These are phyloP conservation scores for Andrena dorsata DNA, from an alignment of 2,888 invertebrate species.

Conservation along the genomic window DNA sequence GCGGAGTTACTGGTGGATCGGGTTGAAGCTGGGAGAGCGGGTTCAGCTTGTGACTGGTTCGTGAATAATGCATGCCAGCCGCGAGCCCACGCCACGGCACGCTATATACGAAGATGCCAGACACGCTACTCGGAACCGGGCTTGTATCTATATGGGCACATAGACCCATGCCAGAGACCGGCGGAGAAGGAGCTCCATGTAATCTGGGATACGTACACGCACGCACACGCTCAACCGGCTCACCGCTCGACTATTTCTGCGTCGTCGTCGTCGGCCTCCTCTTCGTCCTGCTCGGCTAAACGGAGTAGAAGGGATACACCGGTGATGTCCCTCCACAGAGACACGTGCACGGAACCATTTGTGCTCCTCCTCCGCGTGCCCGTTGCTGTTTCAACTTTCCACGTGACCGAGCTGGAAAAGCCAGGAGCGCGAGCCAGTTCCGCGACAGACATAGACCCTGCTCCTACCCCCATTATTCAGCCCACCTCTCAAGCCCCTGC, in stretches of 20 bases:
- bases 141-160: constrained; percentile 69
- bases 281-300: constrained; percentile 19
- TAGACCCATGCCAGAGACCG: constrained; percentile 16
- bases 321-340: constrained; percentile 32
- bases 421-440: constrained; percentile 64
- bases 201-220: not conserved
- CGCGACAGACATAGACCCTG: constrained; percentile 37
- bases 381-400: constrained; percentile 45
- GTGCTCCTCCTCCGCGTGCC: constrained; percentile 5
- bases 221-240: constrained; percentile 35
- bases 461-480: too few relatives aligned
- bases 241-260: constrained; percentile 35
- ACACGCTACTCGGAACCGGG: constrained; percentile 75
- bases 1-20: constrained; percentile 40
- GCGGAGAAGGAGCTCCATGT: constrained; percentile 17
- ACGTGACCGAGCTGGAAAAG: constrained; percentile 58
- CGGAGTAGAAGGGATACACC: constrained; percentile 46
- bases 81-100: constrained; percentile 73
- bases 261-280: constrained; percentile 28
- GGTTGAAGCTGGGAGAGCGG: constrained; percentile 45
- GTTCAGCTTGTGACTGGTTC: constrained; percentile 72
- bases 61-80: constrained; percentile 78
- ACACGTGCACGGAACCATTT: constrained; percentile 54
- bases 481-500: too few relatives aligned
- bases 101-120: constrained; percentile 75